Evolutionary conservation across 2,888 invertebrate genomes (phyloP), one percentile per base, ranked within the genome.

Genomic region (Pyralis farinalis): DNA sequence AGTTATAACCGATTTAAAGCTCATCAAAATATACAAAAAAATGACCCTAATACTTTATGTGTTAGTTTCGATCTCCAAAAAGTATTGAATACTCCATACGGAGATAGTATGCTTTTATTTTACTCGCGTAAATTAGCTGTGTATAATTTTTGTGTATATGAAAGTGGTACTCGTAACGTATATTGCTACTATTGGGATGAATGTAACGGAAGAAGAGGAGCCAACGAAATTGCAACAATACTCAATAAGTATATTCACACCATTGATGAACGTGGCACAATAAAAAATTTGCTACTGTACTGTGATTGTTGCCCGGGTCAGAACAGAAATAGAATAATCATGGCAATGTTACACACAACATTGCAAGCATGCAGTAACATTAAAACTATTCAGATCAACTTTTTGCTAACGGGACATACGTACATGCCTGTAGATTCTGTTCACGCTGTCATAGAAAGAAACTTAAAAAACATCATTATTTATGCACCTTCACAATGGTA

Each of bases 401-500:
- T 35, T 40, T 37, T 57, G 1, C 37, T 60, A 33, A 52, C 63
- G 27, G 67, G 68, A n/a, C 65, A 70, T 42, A 65, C 63, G 9
- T 58, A 58, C 42, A 70, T 72, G 69, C 61, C 68, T 3, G 66
- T 67, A 1, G 69, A 68, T 40, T 49, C 42, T 22, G 52, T 63
- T 4, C 63, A 70, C 46, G 58, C 59, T 25, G 51, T 53, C 16
- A 63, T 63, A 16, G 62, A 63, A 44, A 53, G 44, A 1, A 43
- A 32, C 37, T 36, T 56, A 9, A 55, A 47, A 40, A 55, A 52
- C 10, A 54, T 44, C 21, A 60, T 51, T 7, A 46, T 66, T 32
- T 60, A 49, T 21, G 65, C 65, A 29, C 64, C 64, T 37, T 66
- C 63, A 22, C 61, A 67, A 49, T 66, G 63, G 62, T 45, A 44